Evolutionary conservation across 2,797 vertebrate species (phyloP).

Genomic region (Enteromius trimaculatus): DNA sequence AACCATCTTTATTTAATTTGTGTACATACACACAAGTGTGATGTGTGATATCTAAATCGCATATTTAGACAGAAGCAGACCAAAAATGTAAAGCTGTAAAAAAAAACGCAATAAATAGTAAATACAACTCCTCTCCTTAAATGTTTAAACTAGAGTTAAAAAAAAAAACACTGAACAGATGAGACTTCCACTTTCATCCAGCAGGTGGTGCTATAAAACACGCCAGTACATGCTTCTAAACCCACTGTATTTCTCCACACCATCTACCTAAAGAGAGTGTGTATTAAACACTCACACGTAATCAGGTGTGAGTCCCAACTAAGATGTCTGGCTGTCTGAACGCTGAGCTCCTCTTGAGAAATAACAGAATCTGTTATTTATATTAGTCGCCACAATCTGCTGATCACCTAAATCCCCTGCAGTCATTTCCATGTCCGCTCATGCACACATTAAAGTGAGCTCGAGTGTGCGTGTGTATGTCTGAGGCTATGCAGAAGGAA

Average conservation of each 20-base stretch:
- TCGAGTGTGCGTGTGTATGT: slow-evolving; percentile 3
- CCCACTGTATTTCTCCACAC: neutral
- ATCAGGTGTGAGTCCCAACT: slow-evolving; percentile 6
- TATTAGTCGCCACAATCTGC: slow-evolving; percentile 31
- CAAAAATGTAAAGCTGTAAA: neutral
- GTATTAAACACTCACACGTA: neutral
- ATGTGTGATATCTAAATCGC: neutral
- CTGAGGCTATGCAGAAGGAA: slow-evolving; percentile 52
- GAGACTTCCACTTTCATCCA: slow-evolving; percentile 16
- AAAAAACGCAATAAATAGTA: neutral
- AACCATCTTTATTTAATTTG: neutral
- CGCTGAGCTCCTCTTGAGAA: slow-evolving; percentile 1
- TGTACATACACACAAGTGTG: too few relatives aligned
- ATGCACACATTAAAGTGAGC: slow-evolving; percentile 3
- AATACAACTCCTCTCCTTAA: neutral
- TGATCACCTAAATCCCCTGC: slow-evolving; percentile 25
- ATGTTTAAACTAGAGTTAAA: neutral
- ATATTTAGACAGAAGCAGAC: neutral
- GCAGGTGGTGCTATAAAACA: slow-evolving; percentile 48
- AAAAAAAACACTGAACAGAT: neutral
- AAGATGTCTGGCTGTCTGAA: slow-evolving; percentile 10
- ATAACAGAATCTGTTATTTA: slow-evolving; percentile 11
- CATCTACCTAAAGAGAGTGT: neutral
- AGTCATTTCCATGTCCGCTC: slow-evolving; percentile 34
- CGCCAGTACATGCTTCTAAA: neutral